Evolutionary conservation across 2,113 vertebrate species (phyloP).

Genomic region (Pan troglodytes): NHGRI_mPanTro3-v2.1_pri NC_072412.2:118584501-118585000

Average conservation of each 20-base stretch:
- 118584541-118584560: too few species aligned
- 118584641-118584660: neutral
- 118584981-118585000: neutral
- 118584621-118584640: neutral
- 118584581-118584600: neutral
- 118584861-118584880: neutral
- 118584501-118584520: neutral
- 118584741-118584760: neutral
- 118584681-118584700: fast-evolving
- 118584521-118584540: too few species aligned
- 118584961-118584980: neutral
- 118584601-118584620: neutral
- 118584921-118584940: too few species aligned
- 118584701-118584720: neutral
- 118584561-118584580: neutral
- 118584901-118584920: neutral
- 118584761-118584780: neutral
- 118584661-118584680: neutral
- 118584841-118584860: neutral
- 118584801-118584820: neutral
- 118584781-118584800: neutral
- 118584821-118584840: neutral
- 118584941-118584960: neutral
- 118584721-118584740: too few species aligned
- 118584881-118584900: neutral